phyloP scores from a whole-genome alignment of 2,797 vertebrate genomes.

The Melanotaenia boesemani region DNA sequence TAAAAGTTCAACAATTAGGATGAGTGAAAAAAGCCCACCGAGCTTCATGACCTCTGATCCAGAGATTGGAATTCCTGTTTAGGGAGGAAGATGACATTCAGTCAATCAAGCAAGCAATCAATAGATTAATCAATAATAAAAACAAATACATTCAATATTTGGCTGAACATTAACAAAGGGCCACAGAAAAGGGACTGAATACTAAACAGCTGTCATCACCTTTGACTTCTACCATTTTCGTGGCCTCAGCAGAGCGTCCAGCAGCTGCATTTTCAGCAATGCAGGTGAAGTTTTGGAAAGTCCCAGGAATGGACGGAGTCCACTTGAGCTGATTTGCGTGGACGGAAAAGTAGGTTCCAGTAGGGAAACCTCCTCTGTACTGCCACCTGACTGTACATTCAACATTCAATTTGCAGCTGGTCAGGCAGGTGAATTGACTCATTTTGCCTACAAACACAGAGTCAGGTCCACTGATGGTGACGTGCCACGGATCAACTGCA shows the following conservation, averaged over 20 bases:
- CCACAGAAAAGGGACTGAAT: background rate
- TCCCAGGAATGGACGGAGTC: constrained; percentile 42
- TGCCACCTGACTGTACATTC: constrained; percentile 52
- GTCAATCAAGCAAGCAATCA: background rate
- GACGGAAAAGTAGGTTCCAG: constrained; percentile 36
- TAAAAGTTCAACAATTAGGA: constrained; percentile 13
- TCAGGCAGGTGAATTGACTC: constrained; percentile 51
- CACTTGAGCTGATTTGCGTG: constrained; percentile 43
- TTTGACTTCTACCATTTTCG: constrained; percentile 56
- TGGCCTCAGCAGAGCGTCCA: constrained; percentile 45
- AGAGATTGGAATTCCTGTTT: constrained; percentile 33
- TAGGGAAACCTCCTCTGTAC: constrained; percentile 50
- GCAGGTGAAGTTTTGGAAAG: constrained; percentile 63
- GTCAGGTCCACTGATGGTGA: constrained; percentile 54
- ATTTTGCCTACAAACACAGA: constrained; percentile 16
- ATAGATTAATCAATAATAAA: no score
- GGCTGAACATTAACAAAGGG: background rate
- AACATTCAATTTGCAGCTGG: constrained; percentile 43
- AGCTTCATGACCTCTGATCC: constrained; percentile 31
- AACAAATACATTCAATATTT: background rate
- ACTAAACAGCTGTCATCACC: constrained; percentile 15
- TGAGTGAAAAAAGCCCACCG: constrained; percentile 5
- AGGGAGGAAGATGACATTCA: background rate
- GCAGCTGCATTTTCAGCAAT: constrained; percentile 49
- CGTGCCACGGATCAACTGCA: constrained; percentile 52